phyloP scores from a whole-genome alignment of 1,140 invertebrate species.

The Leptinotarsa texana region DNA sequence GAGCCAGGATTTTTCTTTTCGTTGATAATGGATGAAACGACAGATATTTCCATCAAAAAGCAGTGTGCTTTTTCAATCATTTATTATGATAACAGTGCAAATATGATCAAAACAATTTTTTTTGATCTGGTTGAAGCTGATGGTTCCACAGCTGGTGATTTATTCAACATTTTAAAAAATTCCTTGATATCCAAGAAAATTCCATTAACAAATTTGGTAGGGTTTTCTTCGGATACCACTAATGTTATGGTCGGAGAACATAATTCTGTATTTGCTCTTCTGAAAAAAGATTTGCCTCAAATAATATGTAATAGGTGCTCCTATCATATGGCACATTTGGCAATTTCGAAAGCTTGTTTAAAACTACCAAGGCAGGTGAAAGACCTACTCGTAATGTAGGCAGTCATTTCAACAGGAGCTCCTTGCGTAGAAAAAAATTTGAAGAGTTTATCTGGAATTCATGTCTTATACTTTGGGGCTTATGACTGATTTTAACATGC shows the following conservation, averaged over 20 bases:
- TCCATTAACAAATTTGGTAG: conserved; percentile 47
- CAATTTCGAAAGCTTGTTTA: conserved; percentile 29
- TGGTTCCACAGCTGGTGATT: conserved; percentile 30
- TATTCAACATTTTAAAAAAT: conserved; percentile 35
- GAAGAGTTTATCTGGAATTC: conserved; percentile 51
- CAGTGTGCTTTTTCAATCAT: conserved; percentile 29
- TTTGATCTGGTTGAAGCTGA: conserved; percentile 40
- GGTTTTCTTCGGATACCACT: conserved; percentile 51
- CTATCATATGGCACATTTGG: conserved; percentile 31
- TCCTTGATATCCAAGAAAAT: conserved; percentile 38
- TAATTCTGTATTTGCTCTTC: conserved; percentile 31
- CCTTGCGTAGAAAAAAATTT: conserved; percentile 44
- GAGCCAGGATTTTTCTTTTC: conserved; percentile 27
- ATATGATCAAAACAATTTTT: conserved; percentile 24
- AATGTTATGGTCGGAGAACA: conserved; percentile 52
- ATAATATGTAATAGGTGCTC: conserved; percentile 29
- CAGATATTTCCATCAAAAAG: conserved; percentile 26
- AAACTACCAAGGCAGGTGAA: conserved; percentile 27
- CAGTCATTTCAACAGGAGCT: conserved; percentile 50
- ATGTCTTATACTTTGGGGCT: conserved; percentile 45
- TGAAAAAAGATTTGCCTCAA: conserved; percentile 24
- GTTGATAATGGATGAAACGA: conserved; percentile 30
- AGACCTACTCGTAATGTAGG: conserved; percentile 36
- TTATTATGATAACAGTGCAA: conserved; percentile 28
- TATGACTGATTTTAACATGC: conserved; percentile 47